Base-by-base conservation (phyloP, 30 jellyfish, hydroid and myxozoan genomes). In the Mastigias papua region DNA sequence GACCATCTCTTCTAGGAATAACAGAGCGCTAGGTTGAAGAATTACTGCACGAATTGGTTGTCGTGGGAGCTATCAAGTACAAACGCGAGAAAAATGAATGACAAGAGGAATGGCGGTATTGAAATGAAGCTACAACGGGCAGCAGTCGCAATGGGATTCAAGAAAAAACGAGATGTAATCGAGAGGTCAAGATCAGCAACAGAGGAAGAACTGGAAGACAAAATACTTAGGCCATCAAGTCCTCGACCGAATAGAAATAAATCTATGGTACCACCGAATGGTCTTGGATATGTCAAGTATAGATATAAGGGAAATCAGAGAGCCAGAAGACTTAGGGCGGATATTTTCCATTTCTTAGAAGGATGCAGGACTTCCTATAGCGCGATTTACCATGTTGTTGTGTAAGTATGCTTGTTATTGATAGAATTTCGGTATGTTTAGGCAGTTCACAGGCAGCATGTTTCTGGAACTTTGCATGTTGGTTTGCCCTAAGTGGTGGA, bases 311-410 rank as follows among this genome's bases (percentile, higher is more conserved):
- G 67, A 13, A 73, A 60, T 49, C 91, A 82, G 30, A 32, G 89
- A 42, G 63, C 72, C 13, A 86, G 95, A 48, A 61, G 95, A n/a
- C 77, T 86, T 58, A 73, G 81, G 75, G 87, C 87, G 5, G 87
- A 86, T 71, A 61, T 86, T 9, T 86, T 73, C 66, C 95, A 86
- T 30, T 86, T 86, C 33, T 57, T 86, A n/a, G 95, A 86, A 63
- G 95, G 95, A 32, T 76, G 88, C 57, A 60, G 89, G 37, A 73
- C 95, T 0, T 9, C 62, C 9, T 57, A 49, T 51, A 86, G 95
- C 48, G 74, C 75, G 11, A 27, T 86, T 32, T 86, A 86, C 54
- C 95, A 86, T 75, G 82, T 23, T 8, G 35, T 35, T 54, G 95
- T 86, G 95, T 86, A 75, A 86, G 95, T 86, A 85, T 20, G 29